phyloP scores from a whole-genome alignment of 2,113 vertebrate genomes.

The Carettochelys insculpta region DNA sequence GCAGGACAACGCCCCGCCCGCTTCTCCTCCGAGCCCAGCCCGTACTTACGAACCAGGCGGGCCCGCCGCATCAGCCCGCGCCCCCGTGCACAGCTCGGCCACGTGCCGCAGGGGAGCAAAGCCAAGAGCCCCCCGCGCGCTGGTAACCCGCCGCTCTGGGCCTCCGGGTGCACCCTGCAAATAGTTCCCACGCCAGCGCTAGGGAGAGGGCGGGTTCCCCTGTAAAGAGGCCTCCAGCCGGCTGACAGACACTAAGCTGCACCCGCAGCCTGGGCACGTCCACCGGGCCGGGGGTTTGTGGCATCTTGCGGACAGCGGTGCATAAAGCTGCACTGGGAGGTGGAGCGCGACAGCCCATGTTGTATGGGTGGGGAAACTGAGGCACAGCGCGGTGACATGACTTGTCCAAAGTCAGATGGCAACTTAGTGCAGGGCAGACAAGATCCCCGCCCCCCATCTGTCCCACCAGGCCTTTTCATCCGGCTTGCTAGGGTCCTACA shows the following conservation, averaged over 20 bases:
- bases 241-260: neutral
- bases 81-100: too few species aligned
- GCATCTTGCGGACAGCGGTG: neutral
- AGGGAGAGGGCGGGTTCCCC: neutral
- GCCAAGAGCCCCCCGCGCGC: neutral
- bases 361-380: neutral
- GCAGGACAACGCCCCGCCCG: neutral
- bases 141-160: neutral
- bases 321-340: neutral
- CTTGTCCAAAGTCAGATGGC: accelerated
- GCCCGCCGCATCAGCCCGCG: too few species aligned
- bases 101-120: too few species aligned
- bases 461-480: too few species aligned
- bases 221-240: neutral
- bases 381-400: neutral
- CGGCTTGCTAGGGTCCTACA: too few species aligned
- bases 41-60: too few species aligned
- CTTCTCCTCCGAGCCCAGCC: too few species aligned
- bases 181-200: neutral
- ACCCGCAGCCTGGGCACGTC: neutral
- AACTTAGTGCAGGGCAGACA: neutral
- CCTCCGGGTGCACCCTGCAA: neutral
- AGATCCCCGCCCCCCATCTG: too few species aligned
- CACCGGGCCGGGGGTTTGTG: neutral
- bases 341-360: accelerated